Evolutionary conservation across 2,888 invertebrate species (phyloP).

Genomic region (Nezara viridula): DNA sequence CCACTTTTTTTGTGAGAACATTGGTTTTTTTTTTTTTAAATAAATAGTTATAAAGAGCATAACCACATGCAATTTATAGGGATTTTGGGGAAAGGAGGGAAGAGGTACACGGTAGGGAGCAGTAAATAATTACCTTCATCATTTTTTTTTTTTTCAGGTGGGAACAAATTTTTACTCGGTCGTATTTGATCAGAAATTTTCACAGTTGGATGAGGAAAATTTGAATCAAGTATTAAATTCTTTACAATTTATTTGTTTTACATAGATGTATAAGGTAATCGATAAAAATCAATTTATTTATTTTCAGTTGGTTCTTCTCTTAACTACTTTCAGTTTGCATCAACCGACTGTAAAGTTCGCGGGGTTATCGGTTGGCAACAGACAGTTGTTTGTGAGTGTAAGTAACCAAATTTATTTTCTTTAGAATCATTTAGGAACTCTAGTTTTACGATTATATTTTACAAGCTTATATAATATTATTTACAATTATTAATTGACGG

Average conservation of each 20-base stretch:
- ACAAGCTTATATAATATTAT: too few relatives aligned
- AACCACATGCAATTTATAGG: too few relatives aligned
- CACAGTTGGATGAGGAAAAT: neutral
- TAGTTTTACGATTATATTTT: too few relatives aligned
- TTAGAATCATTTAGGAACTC: neutral
- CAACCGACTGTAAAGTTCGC: neutral
- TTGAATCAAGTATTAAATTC: neutral
- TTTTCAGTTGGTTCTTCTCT: conserved; percentile 15
- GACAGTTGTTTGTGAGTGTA: neutral
- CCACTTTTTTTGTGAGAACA: too few relatives aligned
- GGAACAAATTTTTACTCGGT: neutral
- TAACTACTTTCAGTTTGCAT: neutral
- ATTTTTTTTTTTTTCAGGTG: conserved; percentile 18
- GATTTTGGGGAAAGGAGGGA: too few relatives aligned
- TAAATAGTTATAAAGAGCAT: too few relatives aligned
- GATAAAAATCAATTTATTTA: neutral
- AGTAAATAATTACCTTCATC: too few relatives aligned
- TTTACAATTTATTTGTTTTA: neutral
- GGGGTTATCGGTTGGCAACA: neutral
- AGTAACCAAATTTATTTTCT: neutral
- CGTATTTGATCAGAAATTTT: neutral
- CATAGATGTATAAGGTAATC: neutral
- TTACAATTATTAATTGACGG: too few relatives aligned
- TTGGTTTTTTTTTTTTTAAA: too few relatives aligned
- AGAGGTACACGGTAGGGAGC: too few relatives aligned